Evolutionary conservation across 2,113 vertebrate species (phyloP).

Genomic region (Baryphthengus martii): DNA sequence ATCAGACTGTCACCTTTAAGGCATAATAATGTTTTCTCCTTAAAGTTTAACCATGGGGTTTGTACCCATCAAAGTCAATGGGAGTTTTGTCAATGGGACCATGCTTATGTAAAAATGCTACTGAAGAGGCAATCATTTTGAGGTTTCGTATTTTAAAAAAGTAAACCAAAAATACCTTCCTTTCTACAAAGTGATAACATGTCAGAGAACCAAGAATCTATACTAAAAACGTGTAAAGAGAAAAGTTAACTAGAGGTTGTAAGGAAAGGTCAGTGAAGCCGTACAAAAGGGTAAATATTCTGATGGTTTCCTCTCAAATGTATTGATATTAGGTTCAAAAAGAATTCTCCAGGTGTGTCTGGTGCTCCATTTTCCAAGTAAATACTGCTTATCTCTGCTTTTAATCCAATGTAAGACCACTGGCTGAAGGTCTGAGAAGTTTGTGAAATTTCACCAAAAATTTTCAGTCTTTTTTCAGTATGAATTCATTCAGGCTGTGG

Average conservation of each 20-base stretch:
- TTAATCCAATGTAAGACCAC: not conserved
- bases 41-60: not conserved
- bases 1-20: not conserved
- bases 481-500: not conserved
- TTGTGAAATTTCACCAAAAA: slow-evolving; percentile 31
- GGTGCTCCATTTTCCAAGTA: slow-evolving; percentile 11
- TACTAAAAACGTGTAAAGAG: slow-evolving; percentile 38
- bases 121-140: not conserved
- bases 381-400: slow-evolving; percentile 30
- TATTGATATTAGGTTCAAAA: slow-evolving; percentile 40
- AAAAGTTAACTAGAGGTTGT: slow-evolving; percentile 43
- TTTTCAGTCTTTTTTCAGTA: not conserved
- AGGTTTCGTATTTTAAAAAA: slow-evolving; percentile 11
- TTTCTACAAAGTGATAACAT: not conserved
- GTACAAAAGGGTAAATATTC: slow-evolving; percentile 55
- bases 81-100: not conserved
- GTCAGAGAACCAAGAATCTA: slow-evolving; percentile 29
- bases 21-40: not conserved
- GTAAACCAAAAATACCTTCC: not conserved
- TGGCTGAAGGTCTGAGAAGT: not conserved
- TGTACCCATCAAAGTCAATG: not conserved
- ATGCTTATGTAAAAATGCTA: not conserved
- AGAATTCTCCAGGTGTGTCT: slow-evolving; percentile 26
- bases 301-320: slow-evolving; percentile 34
- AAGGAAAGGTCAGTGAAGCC: slow-evolving; percentile 43